phyloP scores from a whole-genome alignment of 2,888 invertebrate genomes.

The Scaptomyza flava region DNA sequence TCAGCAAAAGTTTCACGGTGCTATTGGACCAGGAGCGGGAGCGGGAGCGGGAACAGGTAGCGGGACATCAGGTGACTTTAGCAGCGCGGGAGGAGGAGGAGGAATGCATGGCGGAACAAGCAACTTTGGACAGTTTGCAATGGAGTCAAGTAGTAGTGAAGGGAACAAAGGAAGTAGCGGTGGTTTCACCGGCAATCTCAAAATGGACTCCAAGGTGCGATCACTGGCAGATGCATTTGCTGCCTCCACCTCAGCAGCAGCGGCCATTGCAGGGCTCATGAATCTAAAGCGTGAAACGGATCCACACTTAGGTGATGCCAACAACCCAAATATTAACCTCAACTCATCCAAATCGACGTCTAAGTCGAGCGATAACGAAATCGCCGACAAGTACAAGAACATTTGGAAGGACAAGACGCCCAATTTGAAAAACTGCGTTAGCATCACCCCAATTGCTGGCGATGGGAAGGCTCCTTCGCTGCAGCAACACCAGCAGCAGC shows the following conservation, averaged over 20 bases:
- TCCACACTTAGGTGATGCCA: constrained; percentile 38
- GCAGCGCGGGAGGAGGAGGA: constrained; percentile 32
- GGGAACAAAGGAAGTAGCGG: constrained; percentile 26
- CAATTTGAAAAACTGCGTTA: constrained; percentile 81
- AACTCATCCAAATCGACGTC: constrained; percentile 31
- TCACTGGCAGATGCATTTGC: constrained; percentile 65
- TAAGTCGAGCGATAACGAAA: constrained; percentile 73
- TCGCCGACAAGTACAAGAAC: constrained; percentile 83
- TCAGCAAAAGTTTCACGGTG: constrained; percentile 85
- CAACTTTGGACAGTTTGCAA: constrained; percentile 44
- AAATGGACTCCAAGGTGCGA: constrained; percentile 70
- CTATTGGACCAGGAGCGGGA: constrained; percentile 30
- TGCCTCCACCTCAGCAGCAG: constrained; percentile 77
- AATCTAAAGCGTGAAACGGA: constrained; percentile 67
- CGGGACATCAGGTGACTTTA: constrained; percentile 37
- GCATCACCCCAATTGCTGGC: constrained; percentile 82
- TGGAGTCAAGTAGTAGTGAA: constrained; percentile 31
- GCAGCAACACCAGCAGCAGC: constrained; percentile 31
- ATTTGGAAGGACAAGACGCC: constrained; percentile 84
- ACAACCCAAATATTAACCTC: constrained; percentile 16
- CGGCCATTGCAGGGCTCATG: constrained; percentile 63
- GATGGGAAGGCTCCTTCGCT: constrained; percentile 40
- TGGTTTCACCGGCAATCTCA: constrained; percentile 52
- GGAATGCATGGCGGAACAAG: constrained; percentile 30
- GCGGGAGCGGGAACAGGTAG: constrained; percentile 34